Evolutionary conservation across 53 echinoderm and acorn worm genomes (phyloP).

Genomic region (Stichopus horrens): DNA sequence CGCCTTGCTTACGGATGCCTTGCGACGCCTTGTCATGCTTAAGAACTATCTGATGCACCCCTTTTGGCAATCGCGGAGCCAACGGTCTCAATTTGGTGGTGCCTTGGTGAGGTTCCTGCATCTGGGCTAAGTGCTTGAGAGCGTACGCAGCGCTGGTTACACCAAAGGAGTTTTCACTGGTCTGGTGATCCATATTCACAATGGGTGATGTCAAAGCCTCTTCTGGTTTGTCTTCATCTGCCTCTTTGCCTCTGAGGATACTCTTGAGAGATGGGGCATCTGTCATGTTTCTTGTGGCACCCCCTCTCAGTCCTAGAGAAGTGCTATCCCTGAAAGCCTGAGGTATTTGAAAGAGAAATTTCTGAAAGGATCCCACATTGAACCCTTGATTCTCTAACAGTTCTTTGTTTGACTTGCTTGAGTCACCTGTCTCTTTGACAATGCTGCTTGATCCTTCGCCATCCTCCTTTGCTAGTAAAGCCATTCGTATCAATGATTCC

Average conservation of each 20-base stretch:
- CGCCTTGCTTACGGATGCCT: too few relatives aligned
- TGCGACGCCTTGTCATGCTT: neutral
- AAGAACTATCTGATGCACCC: neutral
- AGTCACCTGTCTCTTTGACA: neutral
- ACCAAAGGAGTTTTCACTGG: neutral
- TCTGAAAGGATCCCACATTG: neutral
- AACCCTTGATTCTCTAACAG: constrained; percentile 14
- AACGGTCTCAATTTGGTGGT: neutral
- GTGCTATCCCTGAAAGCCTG: constrained; percentile 25
- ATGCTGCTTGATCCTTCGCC: neutral
- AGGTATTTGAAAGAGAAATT: constrained; percentile 28
- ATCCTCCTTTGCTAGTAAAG: constrained; percentile 23
- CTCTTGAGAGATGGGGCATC: constrained; percentile 37
- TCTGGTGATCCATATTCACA: neutral
- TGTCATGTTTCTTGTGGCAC: neutral
- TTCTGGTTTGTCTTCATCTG: neutral
- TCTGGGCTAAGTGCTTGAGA: constrained; percentile 25
- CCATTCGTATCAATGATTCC: constrained; percentile 30
- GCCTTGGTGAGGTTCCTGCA: constrained; percentile 10
- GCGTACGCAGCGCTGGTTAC: constrained; percentile 27
- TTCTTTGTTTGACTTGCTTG: neutral
- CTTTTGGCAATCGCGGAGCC: neutral
- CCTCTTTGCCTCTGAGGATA: neutral
- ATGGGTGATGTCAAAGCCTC: neutral
- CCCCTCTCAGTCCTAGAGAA: neutral